Percentiles rank a stretch among this genome's conserved stretches.
Evolutionary conservation across 2,113 vertebrate genomes (phyloP).

Genomic region (Chamaea fasciata): DNA sequence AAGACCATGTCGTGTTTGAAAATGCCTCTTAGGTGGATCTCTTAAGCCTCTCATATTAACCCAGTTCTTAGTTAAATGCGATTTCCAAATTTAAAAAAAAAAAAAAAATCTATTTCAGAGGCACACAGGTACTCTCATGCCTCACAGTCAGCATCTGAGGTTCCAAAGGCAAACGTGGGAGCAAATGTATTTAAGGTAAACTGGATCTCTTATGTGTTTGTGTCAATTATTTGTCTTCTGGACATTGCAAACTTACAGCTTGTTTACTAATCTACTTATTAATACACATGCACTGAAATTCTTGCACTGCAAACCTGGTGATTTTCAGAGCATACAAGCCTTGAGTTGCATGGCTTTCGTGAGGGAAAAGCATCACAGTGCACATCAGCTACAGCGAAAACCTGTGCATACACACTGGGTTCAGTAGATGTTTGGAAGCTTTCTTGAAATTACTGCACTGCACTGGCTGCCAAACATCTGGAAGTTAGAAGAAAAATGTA

Average conservation of each 20-base stretch:
- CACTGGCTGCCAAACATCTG: conserved; percentile 3
- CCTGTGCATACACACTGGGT: not conserved
- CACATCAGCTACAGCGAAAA: not conserved
- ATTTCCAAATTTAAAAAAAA: not conserved
- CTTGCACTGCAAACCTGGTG: not conserved
- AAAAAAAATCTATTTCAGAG: not conserved
- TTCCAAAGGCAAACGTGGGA: not conserved
- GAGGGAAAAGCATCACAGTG: not conserved
- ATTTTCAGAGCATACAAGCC: not conserved
- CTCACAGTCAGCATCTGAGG: not conserved
- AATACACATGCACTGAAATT: not conserved
- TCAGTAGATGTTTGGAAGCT: not conserved
- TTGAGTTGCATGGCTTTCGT: not conserved
- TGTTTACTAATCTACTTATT: not conserved
- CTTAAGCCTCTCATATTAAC: not conserved
- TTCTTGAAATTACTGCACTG: not conserved
- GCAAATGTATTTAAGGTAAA: not conserved
- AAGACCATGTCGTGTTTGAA: not conserved
- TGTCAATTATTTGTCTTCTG: not conserved
- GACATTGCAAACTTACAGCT: not conserved
- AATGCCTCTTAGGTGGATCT: not conserved
- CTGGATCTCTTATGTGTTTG: not conserved
- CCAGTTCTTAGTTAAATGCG: not conserved
- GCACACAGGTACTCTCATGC: not conserved
- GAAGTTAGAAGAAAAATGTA: not conserved